Evolutionary conservation across 2,797 vertebrate species (phyloP).

Genomic region (Coreius guichenoti): DNA sequence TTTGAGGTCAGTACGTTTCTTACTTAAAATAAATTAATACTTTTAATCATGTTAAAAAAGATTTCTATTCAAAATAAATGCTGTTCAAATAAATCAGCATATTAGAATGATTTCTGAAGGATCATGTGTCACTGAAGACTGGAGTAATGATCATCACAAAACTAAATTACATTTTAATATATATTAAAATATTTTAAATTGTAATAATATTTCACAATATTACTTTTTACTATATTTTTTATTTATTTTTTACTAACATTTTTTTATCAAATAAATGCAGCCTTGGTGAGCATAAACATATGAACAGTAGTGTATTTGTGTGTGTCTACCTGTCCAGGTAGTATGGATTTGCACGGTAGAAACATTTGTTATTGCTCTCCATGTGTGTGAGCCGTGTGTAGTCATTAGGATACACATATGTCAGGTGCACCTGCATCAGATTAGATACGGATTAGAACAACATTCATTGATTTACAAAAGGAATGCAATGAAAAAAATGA

Average conservation of each 20-base stretch:
- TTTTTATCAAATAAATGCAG: neutral
- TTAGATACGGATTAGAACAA: neutral
- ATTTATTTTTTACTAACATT: neutral
- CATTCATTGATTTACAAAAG: neutral
- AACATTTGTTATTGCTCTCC: conserved; percentile 91
- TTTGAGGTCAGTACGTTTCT: neutral
- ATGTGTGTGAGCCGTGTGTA: conserved; percentile 93
- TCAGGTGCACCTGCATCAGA: conserved; percentile 85
- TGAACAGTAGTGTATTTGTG: neutral
- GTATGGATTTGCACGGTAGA: conserved; percentile 77
- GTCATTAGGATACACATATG: conserved; percentile 94
- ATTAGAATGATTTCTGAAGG: neutral
- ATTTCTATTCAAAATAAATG: neutral
- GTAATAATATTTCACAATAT: neutral
- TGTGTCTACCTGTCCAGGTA: conserved; percentile 66
- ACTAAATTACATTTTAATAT: neutral
- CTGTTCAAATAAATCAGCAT: neutral
- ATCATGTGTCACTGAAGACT: neutral
- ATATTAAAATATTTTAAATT: neutral
- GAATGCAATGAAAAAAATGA: neutral
- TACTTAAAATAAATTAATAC: neutral
- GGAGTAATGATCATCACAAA: neutral
- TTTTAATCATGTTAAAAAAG: neutral
- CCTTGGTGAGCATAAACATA: neutral
- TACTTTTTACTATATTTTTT: neutral